A percentile compares a stretch with the other conserved stretches of the same genome.
Conservation (phyloP, 2,888 invertebrate species). For the Platycnemis pennipes region DNA sequence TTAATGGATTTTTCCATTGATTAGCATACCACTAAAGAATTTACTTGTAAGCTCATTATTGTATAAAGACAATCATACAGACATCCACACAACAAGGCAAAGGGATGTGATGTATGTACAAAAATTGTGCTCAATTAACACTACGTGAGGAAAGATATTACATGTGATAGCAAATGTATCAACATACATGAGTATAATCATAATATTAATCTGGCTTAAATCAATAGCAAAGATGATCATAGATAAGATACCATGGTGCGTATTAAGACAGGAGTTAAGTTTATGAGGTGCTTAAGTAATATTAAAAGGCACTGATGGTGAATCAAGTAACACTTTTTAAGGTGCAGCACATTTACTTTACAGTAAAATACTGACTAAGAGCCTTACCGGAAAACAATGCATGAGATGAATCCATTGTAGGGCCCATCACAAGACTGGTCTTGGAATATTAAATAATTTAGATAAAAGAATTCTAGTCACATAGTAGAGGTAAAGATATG, state of each 20-base stretch:
- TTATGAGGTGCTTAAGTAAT: background rate
- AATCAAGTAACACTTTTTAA: slow-evolving; percentile 75
- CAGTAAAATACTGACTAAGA: slow-evolving; percentile 80
- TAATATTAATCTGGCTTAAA: background rate
- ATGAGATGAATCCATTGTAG: slow-evolving; percentile 41
- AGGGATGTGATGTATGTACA: slow-evolving; percentile 57
- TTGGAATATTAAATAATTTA: slow-evolving; percentile 49
- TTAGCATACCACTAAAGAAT: slow-evolving; percentile 50
- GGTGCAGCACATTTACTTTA: slow-evolving; percentile 73
- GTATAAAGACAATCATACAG: slow-evolving; percentile 34
- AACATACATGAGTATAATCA: background rate
- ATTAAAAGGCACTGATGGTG: slow-evolving; percentile 18
- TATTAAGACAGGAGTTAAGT: slow-evolving; percentile 63
- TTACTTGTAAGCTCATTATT: slow-evolving; percentile 46
- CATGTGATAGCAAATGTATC: background rate
- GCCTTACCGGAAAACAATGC: slow-evolving; percentile 67
- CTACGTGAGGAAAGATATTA: background rate
- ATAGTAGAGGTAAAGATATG: slow-evolving; percentile 74
- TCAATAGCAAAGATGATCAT: background rate
- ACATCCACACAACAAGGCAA: slow-evolving; percentile 52
- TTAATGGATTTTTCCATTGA: background rate
- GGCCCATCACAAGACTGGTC: slow-evolving; percentile 44
- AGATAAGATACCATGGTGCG: background rate
- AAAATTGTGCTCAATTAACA: slow-evolving; percentile 26
- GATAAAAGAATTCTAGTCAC: slow-evolving; percentile 76